Evolutionary conservation across 1,140 invertebrate genomes (phyloP).

Genomic region (Zaprionus inermis): DNA sequence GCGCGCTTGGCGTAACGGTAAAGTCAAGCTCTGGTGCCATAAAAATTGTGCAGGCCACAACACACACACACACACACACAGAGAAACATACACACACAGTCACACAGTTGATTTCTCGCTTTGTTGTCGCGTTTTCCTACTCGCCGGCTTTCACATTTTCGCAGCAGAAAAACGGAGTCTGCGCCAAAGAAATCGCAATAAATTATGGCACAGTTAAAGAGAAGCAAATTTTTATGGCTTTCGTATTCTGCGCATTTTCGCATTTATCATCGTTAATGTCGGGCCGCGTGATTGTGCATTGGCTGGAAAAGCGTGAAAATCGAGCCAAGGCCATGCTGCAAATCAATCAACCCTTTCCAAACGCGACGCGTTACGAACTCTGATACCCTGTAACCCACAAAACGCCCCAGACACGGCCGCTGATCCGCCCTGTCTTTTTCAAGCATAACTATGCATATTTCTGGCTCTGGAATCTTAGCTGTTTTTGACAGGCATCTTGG

Average conservation of each 20-base stretch:
- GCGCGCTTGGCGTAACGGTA: constrained; percentile 55
- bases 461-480: too few species aligned
- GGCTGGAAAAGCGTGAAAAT: constrained; percentile 77
- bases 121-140: constrained; percentile 52
- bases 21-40: constrained; percentile 59
- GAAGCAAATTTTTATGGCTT: constrained; percentile 65
- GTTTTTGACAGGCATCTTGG: too few species aligned
- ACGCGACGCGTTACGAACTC: not conserved
- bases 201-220: constrained; percentile 56
- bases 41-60: constrained; percentile 37
- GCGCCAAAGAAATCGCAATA: constrained; percentile 69
- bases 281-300: constrained; percentile 37
- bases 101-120: not conserved
- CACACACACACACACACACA: constrained; percentile 12
- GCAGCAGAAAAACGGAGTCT: constrained; percentile 35
- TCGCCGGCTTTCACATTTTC: constrained; percentile 53
- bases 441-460: too few species aligned
- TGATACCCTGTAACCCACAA: not conserved
- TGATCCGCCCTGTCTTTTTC: too few species aligned
- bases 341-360: constrained; percentile 71
- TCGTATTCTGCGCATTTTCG: constrained; percentile 45
- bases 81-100: constrained; percentile 4
- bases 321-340: constrained; percentile 65
- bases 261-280: constrained; percentile 82
- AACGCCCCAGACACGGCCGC: not conserved